Evolutionary conservation across 2,113 vertebrate species (phyloP).

Genomic region (Trogon melanurus): DNA sequence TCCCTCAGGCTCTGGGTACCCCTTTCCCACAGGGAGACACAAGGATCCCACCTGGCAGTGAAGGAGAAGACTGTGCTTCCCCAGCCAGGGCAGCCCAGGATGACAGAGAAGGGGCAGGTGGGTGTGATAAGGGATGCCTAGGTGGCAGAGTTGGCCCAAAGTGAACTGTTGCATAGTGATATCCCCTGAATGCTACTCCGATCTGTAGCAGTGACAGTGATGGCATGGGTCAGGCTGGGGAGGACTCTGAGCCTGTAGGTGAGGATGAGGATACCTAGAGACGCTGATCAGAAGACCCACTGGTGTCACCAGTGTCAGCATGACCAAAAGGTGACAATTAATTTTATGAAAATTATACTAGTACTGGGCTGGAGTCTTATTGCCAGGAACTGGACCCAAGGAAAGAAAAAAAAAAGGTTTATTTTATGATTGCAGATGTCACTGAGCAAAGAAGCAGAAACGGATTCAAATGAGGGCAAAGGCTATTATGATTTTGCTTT

Average conservation of each 20-base stretch:
- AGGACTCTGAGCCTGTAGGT: accelerated
- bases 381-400: neutral
- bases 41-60: neutral
- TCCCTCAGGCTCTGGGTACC: neutral
- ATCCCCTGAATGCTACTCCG: accelerated
- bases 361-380: neutral
- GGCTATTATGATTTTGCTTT: neutral
- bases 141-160: neutral
- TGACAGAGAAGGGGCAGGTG: neutral
- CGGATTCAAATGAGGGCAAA: neutral
- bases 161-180: neutral
- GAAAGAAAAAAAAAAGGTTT: neutral
- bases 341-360: neutral
- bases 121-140: too few species aligned
- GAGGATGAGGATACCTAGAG: accelerated
- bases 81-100: neutral
- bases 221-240: neutral
- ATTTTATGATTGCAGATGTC: neutral
- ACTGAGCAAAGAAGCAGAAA: neutral
- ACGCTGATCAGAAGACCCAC: neutral
- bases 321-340: neutral
- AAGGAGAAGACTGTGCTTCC: neutral
- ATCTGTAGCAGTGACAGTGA: neutral
- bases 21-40: neutral
- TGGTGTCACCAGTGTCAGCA: neutral